Evolutionary conservation across 2,888 invertebrate species (phyloP).

Genomic region (Balanococcus diminutus): DNA sequence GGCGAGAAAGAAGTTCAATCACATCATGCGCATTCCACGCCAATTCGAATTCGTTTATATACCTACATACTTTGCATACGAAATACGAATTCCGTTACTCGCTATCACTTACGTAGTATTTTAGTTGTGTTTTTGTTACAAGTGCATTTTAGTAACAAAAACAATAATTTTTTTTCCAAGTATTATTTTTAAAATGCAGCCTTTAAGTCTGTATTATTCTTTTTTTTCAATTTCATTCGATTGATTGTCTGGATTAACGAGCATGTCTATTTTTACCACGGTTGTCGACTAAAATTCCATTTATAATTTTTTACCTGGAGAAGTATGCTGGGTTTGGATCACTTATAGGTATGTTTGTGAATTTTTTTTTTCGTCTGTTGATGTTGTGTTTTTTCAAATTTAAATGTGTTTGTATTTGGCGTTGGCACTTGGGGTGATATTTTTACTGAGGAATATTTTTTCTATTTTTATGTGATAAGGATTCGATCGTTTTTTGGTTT

Average conservation of each 20-base stretch:
- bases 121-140: background rate
- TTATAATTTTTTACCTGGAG: background rate
- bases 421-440: background rate
- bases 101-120: constrained; percentile 14
- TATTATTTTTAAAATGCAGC: background rate
- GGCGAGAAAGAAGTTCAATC: constrained; percentile 16
- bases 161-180: background rate
- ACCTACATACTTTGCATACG: background rate
- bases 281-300: background rate
- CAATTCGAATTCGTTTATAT: constrained; percentile 22
- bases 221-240: background rate
- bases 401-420: background rate
- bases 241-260: background rate
- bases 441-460: background rate
- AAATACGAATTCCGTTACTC: constrained; percentile 30
- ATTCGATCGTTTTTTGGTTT: background rate
- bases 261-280: background rate
- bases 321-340: background rate
- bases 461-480: too few species aligned
- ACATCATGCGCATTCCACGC: constrained; percentile 38
- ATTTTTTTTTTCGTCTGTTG: background rate
- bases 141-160: background rate
- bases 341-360: constrained; percentile 1
- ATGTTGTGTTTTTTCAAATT: background rate
- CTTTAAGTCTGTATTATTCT: background rate